Evolutionary conservation across 1,140 invertebrate genomes (phyloP).

Genomic region (Frieseomelitta varia): DNA sequence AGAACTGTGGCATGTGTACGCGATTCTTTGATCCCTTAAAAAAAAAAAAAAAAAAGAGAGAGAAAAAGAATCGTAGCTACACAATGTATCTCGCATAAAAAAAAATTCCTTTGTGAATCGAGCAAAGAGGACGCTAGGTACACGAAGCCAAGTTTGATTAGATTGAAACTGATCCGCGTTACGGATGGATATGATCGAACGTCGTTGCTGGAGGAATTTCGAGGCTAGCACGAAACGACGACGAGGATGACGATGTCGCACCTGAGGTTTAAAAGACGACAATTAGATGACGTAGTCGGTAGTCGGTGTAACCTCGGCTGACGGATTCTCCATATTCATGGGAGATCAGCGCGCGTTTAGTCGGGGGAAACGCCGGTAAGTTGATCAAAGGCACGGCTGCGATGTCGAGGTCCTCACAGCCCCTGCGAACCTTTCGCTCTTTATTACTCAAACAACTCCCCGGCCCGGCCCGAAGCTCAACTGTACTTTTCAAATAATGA

Average conservation of each 20-base stretch:
- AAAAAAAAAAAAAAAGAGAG: background rate
- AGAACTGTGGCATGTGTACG: background rate
- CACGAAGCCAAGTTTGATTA: background rate
- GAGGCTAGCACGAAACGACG: background rate
- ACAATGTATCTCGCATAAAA: background rate
- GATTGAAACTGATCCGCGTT: background rate
- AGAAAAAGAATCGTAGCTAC: background rate
- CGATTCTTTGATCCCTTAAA: background rate
- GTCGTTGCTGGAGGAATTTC: background rate
- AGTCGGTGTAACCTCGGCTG: constrained; percentile 52
- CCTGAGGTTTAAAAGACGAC: constrained; percentile 60
- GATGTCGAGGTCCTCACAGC: constrained; percentile 69
- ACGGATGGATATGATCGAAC: background rate
- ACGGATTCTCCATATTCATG: constrained; percentile 74
- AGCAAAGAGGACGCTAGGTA: background rate
- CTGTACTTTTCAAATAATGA: constrained; percentile 80
- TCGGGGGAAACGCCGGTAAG: constrained; percentile 69
- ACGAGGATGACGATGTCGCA: constrained; percentile 21
- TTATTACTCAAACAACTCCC: constrained; percentile 74
- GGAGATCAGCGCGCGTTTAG: constrained; percentile 75
- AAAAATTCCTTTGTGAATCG: background rate
- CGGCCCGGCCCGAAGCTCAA: constrained; percentile 63
- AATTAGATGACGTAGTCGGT: constrained; percentile 67
- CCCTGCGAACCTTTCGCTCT: constrained; percentile 71
- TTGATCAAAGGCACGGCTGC: constrained; percentile 77